Percentiles rank a stretch among this genome's conserved stretches.
Conservation (phyloP, 2,113 vertebrate species). For the Ptychochromis oligacanthus region DNA sequence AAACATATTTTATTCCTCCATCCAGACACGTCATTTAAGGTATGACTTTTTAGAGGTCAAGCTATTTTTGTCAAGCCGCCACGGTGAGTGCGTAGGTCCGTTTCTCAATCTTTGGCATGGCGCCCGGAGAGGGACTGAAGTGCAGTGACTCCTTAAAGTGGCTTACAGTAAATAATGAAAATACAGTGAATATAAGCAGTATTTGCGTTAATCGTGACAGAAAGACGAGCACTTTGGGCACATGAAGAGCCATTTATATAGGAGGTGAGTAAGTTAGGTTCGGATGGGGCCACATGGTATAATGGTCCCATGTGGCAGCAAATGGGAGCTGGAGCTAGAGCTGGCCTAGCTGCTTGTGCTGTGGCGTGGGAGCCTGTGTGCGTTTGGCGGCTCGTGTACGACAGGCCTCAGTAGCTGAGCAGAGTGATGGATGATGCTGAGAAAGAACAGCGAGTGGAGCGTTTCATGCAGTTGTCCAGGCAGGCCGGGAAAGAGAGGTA, state of each 20-base stretch:
- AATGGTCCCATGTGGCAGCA: constrained; percentile 49
- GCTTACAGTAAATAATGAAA: constrained; percentile 63
- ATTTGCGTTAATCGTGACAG: constrained; percentile 39
- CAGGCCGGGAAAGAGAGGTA: constrained; percentile 58
- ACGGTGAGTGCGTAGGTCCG: constrained; percentile 9
- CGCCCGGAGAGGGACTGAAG: constrained; percentile 45
- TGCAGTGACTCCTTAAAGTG: constrained; percentile 50
- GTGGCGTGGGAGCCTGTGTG: constrained; percentile 28
- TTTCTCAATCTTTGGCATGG: constrained; percentile 43
- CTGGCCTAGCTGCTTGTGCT: constrained; percentile 35
- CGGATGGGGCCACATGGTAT: constrained; percentile 10
- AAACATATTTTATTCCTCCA: constrained; percentile 61
- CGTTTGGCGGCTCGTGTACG: constrained; percentile 38
- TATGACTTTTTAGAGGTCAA: constrained; percentile 59
- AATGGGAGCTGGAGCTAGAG: constrained; percentile 25
- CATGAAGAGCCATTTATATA: constrained; percentile 18
- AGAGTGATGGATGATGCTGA: constrained; percentile 67
- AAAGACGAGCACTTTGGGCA: constrained; percentile 36
- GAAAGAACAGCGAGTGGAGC: constrained; percentile 57
- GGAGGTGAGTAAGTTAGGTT: constrained; percentile 24
- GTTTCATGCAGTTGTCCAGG: constrained; percentile 60
- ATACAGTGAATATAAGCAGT: constrained; percentile 33
- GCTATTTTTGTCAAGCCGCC: constrained; percentile 48
- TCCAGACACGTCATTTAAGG: constrained; percentile 55
- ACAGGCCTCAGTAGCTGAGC: constrained; percentile 57